Evolutionary conservation across 2,888 invertebrate genomes (phyloP), one percentile per base, ranked within the genome.

Genomic region (Rhingia rostrata): DNA sequence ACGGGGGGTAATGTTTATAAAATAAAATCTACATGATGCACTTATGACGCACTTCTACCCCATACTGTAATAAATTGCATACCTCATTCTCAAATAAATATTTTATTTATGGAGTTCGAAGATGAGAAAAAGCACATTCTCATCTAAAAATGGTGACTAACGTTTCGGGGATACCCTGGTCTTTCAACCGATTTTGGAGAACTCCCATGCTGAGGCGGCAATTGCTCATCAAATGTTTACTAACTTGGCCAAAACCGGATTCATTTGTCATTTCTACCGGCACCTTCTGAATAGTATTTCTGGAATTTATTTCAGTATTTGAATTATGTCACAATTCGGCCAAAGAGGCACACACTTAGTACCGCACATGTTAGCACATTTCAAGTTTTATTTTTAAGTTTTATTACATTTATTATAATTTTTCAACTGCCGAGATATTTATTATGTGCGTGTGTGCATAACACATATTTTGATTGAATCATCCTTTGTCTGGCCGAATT

Each of bases 401-500:
- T n/a, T n/a, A n/a, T n/a, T n/a, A n/a, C n/a, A n/a, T n/a, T 22
- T 22, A 22, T 22, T 22, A 2, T 22, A 2, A 2, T 22, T 22
- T 22, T 22, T 22, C 22, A 22, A 22, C 2, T 22, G 1, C 22
- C 22, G 43, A 32, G 10, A 32, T 32, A 5, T 10, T 56, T 30
- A 56, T 64, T 39, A 37, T 47, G 37, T 69, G 51, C 56, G 47
- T 69, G 53, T 43, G 9, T 41, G 64, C 33, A 51, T 37, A 53
- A 14, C 14, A 49, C 30, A 64, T 49, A 66, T 14, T 58, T 69
- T 63, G 43, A 67, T 83, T 83, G 83, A 83, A 83, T 83, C 83
- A 83, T 83, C 73, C 63, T 83, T 83, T 83, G 83, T 83, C 83
- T 83, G 73, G 83, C 53, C 41, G 77, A 51, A 77, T 67, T 45